Conservation (phyloP, 2,113 vertebrate genomes). For the Triplophysa tibetana region DNA sequence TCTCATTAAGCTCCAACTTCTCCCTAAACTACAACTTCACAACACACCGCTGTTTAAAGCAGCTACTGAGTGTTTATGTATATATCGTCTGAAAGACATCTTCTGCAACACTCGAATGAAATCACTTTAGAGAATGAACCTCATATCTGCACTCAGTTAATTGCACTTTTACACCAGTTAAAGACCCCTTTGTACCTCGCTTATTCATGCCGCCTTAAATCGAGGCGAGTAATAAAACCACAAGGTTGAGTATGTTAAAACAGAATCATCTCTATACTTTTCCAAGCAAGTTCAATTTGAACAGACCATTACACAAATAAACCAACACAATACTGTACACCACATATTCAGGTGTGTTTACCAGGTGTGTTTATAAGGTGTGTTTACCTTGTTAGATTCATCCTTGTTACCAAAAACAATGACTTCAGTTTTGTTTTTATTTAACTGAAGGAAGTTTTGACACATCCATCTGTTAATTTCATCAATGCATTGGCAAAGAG, state of each 20-base stretch:
- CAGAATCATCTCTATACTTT: background rate
- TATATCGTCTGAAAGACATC: constrained; percentile 10
- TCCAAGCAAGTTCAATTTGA: background rate
- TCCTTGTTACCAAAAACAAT: too few relatives aligned
- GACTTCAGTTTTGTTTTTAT: too few relatives aligned
- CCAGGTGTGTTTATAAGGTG: too few relatives aligned
- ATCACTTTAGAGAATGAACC: background rate
- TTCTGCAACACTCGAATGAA: background rate
- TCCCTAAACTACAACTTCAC: background rate
- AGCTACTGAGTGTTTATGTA: background rate
- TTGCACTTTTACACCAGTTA: constrained; percentile 3
- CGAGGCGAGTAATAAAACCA: background rate
- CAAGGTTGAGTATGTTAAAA: background rate
- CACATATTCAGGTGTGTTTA: too few relatives aligned
- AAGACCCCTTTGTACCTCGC: background rate
- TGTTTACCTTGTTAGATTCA: too few relatives aligned
- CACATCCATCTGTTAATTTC: too few relatives aligned
- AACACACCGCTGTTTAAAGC: background rate
- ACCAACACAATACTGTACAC: background rate
- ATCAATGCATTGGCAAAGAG: too few relatives aligned
- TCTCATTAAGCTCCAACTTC: constrained; percentile 22
- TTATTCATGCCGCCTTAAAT: background rate
- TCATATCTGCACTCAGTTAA: constrained; percentile 22
- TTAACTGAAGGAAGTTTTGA: too few relatives aligned
- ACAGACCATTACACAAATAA: background rate